Percentiles rank a stretch among this genome's conserved stretches.
phyloP scores from a whole-genome alignment of 2,888 invertebrate genomes.

The Hyalella azteca region DNA sequence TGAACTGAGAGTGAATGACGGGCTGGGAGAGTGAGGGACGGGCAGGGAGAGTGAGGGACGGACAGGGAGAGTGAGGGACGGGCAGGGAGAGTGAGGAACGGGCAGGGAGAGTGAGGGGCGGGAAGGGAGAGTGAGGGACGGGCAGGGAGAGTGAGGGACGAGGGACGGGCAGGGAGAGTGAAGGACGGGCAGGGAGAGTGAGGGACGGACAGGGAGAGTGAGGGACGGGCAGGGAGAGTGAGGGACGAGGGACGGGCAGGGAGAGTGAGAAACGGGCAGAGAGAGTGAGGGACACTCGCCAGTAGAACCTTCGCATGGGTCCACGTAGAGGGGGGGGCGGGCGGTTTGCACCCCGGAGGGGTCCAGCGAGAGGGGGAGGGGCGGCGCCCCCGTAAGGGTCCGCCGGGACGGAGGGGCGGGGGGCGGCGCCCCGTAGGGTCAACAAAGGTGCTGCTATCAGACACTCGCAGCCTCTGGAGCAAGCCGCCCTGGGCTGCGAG shows the following conservation, averaged over 20 bases:
- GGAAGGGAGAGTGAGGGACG: too few species aligned
- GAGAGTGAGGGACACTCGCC: neutral
- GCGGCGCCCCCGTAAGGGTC: neutral
- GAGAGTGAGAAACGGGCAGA: neutral
- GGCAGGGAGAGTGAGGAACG: too few species aligned
- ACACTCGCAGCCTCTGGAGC: constrained; percentile 27
- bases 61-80: too few species aligned
- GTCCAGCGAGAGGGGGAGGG: neutral
- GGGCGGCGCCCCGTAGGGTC: neutral
- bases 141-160: too few species aligned
- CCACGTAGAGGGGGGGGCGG: neutral
- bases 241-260: neutral
- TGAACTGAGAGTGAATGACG: too few species aligned
- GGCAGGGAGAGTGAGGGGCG: too few species aligned
- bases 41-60: too few species aligned
- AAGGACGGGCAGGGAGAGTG: too few species aligned
- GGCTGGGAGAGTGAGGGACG: too few species aligned
- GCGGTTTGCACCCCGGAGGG: neutral
- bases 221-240: too few species aligned
- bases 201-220: too few species aligned
- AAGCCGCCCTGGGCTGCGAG: constrained; percentile 1
- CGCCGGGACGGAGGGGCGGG: neutral
- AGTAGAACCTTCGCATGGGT: neutral
- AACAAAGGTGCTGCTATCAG: constrained; percentile 14
- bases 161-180: too few species aligned